Conservation (phyloP, 2,888 invertebrate genomes). For the Stramonita haemastoma region DNA sequence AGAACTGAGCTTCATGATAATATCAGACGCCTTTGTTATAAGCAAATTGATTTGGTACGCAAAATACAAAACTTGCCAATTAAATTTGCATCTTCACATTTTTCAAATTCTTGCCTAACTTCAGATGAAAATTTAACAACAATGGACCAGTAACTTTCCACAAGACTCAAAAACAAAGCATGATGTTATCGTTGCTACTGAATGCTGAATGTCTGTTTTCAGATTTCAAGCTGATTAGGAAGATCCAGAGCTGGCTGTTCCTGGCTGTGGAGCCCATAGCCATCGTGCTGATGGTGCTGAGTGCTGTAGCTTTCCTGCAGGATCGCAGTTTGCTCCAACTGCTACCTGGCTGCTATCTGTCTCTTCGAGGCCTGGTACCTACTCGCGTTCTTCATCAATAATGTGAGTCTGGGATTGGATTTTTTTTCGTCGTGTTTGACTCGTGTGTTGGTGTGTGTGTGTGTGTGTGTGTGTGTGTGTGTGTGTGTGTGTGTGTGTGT, state of each 20-base stretch:
- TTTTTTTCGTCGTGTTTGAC: too few species aligned
- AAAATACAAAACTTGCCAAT: too few species aligned
- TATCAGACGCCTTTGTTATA: too few species aligned
- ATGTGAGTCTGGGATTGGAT: slow-evolving; percentile 3
- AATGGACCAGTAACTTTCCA: too few species aligned
- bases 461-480: background rate
- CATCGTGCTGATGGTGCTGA: background rate
- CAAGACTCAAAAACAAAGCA: too few species aligned
- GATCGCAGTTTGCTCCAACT: slow-evolving; percentile 27
- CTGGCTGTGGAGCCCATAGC: slow-evolving; percentile 14
- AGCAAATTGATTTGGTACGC: too few species aligned
- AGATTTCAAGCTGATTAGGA: background rate
- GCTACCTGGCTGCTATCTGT: slow-evolving; percentile 29
- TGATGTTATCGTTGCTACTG: too few species aligned
- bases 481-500: too few species aligned
- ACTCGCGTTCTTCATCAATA: background rate
- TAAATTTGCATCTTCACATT: too few species aligned
- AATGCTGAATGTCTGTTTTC: background rate
- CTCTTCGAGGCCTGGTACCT: slow-evolving; percentile 30
- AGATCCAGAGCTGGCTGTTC: background rate
- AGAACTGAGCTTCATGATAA: too few species aligned
- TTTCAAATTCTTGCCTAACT: too few species aligned
- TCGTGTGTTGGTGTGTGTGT: background rate
- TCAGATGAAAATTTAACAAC: too few species aligned
- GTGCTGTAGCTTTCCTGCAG: slow-evolving; percentile 8